Evolutionary conservation across 2,113 vertebrate genomes (phyloP).

Genomic region (Aix galericulata): DNA sequence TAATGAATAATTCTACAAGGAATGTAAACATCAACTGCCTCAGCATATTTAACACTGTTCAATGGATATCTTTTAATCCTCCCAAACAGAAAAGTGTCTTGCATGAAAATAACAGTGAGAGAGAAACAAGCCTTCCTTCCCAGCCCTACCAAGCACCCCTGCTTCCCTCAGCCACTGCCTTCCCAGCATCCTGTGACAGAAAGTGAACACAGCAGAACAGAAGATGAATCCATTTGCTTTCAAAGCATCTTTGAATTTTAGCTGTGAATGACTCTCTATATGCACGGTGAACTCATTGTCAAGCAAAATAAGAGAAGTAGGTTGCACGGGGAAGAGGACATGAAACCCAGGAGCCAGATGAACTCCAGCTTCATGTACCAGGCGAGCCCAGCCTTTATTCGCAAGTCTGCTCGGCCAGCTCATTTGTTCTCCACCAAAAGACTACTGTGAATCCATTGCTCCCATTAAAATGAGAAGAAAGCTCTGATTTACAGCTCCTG

Average conservation of each 20-base stretch:
- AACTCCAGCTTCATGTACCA: neutral
- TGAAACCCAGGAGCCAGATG: neutral
- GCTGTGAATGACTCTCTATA: neutral
- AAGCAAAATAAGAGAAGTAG: neutral
- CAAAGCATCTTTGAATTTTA: neutral
- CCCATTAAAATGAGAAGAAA: neutral
- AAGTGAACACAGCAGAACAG: neutral
- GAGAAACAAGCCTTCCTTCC: neutral
- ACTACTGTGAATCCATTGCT: neutral
- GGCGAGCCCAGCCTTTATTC: neutral
- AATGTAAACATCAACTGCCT: conserved; percentile 18
- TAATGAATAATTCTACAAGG: conserved; percentile 26
- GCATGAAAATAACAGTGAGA: neutral
- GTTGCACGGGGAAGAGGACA: neutral
- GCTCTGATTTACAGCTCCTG: neutral
- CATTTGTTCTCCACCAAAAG: neutral
- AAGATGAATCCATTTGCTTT: neutral
- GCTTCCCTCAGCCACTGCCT: neutral
- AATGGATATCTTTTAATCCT: neutral
- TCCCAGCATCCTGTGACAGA: neutral
- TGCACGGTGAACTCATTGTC: neutral
- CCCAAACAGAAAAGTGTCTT: neutral
- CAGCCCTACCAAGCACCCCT: neutral
- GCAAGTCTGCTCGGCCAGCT: neutral
- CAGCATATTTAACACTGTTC: conserved; percentile 25